These are phyloP conservation scores for Hiodon tergisus DNA, from an alignment of 2,113 vertebrate species.

Conservation along the genomic window DNA sequence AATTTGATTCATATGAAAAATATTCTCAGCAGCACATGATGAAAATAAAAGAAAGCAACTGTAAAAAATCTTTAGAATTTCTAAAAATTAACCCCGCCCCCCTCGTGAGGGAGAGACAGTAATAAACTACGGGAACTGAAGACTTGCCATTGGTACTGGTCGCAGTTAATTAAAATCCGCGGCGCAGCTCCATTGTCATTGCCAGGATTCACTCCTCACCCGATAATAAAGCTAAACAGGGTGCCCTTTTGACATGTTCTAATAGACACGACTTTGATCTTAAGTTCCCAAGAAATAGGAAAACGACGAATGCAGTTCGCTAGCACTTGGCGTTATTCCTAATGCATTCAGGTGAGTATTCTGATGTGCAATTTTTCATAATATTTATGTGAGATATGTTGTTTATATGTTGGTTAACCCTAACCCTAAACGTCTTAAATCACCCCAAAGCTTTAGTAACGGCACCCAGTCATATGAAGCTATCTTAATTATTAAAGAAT, in stretches of 20 bases:
- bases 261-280: conserved; percentile 35
- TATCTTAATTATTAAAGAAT: no score
- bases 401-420: no score
- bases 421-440: no score
- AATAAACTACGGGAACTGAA: not conserved
- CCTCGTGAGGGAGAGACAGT: conserved; percentile 5
- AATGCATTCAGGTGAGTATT: conserved; percentile 11
- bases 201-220: conserved; percentile 49
- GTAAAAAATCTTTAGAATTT: no score
- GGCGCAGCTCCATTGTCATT: conserved; percentile 15
- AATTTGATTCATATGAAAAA: not conserved
- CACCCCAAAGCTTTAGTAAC: no score
- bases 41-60: no score
- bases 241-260: conserved; percentile 15
- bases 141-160: conserved; percentile 24
- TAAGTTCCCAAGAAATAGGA: conserved; percentile 1
- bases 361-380: not conserved
- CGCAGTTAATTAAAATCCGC: conserved; percentile 37
- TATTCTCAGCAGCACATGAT: no score
- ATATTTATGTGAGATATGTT: not conserved
- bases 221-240: conserved; percentile 40
- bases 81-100: no score
- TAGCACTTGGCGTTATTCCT: conserved; percentile 14
- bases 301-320: conserved; percentile 36
- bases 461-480: not conserved